Evolutionary conservation across 2,113 vertebrate species (phyloP).

Genomic region (Acrocephalus kingi): DNA sequence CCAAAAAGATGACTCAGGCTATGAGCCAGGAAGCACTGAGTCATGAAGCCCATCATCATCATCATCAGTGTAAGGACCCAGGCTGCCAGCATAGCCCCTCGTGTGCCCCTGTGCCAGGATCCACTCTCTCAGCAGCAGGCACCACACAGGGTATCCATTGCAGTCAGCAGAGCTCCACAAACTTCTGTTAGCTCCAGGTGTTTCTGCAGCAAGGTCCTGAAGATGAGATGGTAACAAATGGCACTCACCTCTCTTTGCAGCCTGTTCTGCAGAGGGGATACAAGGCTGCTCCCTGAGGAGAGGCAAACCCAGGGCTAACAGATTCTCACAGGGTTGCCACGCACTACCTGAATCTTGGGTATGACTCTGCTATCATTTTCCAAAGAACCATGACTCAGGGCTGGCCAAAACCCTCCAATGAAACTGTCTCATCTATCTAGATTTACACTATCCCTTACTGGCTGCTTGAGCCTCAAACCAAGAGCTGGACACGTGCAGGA

Average conservation of each 20-base stretch:
- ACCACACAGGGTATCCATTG: rapidly evolving
- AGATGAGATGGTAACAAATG: rapidly evolving
- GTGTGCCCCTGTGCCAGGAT: rapidly evolving
- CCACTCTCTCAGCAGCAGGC: neutral
- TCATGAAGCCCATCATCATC: neutral
- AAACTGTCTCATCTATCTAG: rapidly evolving
- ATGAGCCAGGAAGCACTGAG: neutral
- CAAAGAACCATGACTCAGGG: neutral
- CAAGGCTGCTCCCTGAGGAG: neutral
- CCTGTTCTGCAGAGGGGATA: neutral
- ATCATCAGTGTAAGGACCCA: rapidly evolving
- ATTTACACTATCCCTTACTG: neutral
- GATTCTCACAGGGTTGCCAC: no score
- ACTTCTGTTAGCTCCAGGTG: neutral
- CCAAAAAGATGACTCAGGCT: neutral
- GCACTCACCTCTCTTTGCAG: neutral
- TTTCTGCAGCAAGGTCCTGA: neutral
- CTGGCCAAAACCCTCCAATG: neutral
- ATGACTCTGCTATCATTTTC: neutral
- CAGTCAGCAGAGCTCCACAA: neutral
- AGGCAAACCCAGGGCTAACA: neutral
- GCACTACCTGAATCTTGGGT: rapidly evolving
- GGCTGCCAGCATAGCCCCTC: rapidly evolving
- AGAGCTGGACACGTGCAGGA: rapidly evolving
- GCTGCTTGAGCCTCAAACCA: neutral